Conservation (phyloP, 1,140 invertebrate species). For the Trissolcus basalis region DNA sequence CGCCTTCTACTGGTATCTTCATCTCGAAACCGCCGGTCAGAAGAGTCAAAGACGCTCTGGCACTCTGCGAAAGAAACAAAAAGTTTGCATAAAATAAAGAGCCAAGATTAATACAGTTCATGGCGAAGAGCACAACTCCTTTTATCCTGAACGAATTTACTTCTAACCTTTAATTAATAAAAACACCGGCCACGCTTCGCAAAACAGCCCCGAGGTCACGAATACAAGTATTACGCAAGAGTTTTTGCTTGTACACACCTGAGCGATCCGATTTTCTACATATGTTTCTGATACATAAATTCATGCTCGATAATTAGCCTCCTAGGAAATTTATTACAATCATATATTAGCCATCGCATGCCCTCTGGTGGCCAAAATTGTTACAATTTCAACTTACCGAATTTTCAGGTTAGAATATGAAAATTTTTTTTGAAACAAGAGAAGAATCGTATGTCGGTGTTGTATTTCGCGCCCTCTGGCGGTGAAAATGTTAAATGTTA, state of each 20-base stretch:
- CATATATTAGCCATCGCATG: too few relatives aligned
- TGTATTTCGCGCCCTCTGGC: too few relatives aligned
- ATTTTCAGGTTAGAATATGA: too few relatives aligned
- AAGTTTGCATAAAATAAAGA: constrained; percentile 24
- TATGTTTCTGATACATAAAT: too few relatives aligned
- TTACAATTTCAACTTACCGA: too few relatives aligned
- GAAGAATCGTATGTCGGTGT: too few relatives aligned
- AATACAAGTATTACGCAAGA: constrained; percentile 55
- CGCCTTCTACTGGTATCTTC: constrained; percentile 71
- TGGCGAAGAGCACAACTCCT: constrained; percentile 32
- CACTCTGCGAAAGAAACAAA: constrained; percentile 29
- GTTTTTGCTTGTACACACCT: not conserved
- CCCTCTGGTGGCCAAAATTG: too few relatives aligned
- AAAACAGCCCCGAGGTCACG: constrained; percentile 47
- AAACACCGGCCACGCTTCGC: constrained; percentile 62
- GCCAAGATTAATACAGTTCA: constrained; percentile 21
- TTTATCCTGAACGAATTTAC: constrained; percentile 35
- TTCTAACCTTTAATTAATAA: constrained; percentile 70
- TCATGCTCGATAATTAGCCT: too few relatives aligned
- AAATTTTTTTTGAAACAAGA: too few relatives aligned
- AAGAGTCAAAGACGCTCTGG: constrained; percentile 34
- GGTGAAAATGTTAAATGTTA: too few relatives aligned
- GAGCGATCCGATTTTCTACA: too few relatives aligned
- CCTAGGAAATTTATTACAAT: too few relatives aligned
- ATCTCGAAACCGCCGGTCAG: constrained; percentile 59